Evolutionary conservation across 92 coral and sea anemone genomes (phyloP), one percentile per base, ranked within the genome.

Genomic region (Chrysogorgia sp.): DNA sequence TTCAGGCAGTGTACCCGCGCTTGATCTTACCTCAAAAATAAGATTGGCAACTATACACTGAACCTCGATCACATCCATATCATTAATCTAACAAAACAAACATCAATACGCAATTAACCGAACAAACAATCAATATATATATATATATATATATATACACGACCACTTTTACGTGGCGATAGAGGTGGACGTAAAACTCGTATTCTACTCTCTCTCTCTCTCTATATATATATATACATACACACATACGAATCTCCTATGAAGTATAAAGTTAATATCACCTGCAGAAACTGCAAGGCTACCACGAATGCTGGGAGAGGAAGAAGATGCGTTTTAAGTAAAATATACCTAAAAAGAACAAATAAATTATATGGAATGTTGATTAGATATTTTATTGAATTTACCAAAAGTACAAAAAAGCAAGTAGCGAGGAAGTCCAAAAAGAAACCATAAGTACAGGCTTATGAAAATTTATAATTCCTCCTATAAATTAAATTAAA

Each of bases 1-100:
- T n/a, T n/a, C n/a, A n/a, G n/a, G n/a, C n/a, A n/a, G n/a, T n/a
- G n/a, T n/a, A n/a, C n/a, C n/a, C n/a, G n/a, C n/a, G 33, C 59
- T 1, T 8, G 3, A 26, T 43, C 93, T 53, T 83, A 91, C 98
- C 98, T 82, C 87, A 49, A 85, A 94, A 6, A 94, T 92, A 30
- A 94, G 93, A 81, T 94, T 94, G 2, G 98, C 98, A 23, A 91
- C 90, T 32, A 94, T 94, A 56, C 98, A 94, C 81, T 94, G 92
- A 17, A 94, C 92, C 79, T 94, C 98, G 25, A 91, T 77, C 5
- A 91, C 90, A 58, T 94, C 98, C 32, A 91, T 89, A 76, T 89
- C 98, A 10, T 90, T 92, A 55, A 93, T 91, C 98, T 93, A 25
- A 12, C 67, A 65, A 22, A 12, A 47, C 3, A 31, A 15, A 47